A percentile compares a stretch with the other conserved stretches of the same genome.
These are phyloP conservation scores for Chironomus riparius DNA, from an alignment of 2,888 invertebrate species.

Conservation along the genomic window DNA sequence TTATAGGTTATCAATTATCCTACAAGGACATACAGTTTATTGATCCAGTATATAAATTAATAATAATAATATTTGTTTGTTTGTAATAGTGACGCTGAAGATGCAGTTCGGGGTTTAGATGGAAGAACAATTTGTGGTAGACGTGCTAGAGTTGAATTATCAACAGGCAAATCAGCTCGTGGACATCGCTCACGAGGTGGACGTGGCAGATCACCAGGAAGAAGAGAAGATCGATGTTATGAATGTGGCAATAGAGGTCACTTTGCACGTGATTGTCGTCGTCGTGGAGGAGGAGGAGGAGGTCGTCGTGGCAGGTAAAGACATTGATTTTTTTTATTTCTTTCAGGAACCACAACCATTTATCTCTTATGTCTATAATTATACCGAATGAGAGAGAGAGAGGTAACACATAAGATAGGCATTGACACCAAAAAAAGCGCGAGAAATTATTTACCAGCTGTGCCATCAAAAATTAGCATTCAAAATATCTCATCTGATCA, in stretches of 20 bases:
- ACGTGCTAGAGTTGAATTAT: constrained; percentile 83
- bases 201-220: constrained; percentile 29
- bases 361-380: not conserved
- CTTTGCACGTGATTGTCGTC: constrained; percentile 62
- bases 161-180: constrained; percentile 66
- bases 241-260: constrained; percentile 67
- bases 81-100: constrained; percentile 68
- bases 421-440: not conserved
- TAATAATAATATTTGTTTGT: not conserved
- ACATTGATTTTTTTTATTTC: constrained; percentile 10
- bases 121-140: constrained; percentile 81
- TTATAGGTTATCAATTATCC: not conserved
- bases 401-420: not conserved
- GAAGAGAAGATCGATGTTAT: constrained; percentile 76
- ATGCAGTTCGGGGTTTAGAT: constrained; percentile 69
- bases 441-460: not conserved
- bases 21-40: too few relatives aligned
- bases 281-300: constrained; percentile 41
- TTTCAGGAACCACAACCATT: not conserved
- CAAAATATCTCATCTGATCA: not conserved
- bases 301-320: constrained; percentile 49
- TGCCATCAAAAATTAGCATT: not conserved
- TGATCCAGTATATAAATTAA: too few relatives aligned
- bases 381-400: not conserved
- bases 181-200: constrained; percentile 37